These are phyloP conservation scores for Dryas iulia DNA, from an alignment of 1,140 invertebrate species.

Conservation along the genomic window DNA sequence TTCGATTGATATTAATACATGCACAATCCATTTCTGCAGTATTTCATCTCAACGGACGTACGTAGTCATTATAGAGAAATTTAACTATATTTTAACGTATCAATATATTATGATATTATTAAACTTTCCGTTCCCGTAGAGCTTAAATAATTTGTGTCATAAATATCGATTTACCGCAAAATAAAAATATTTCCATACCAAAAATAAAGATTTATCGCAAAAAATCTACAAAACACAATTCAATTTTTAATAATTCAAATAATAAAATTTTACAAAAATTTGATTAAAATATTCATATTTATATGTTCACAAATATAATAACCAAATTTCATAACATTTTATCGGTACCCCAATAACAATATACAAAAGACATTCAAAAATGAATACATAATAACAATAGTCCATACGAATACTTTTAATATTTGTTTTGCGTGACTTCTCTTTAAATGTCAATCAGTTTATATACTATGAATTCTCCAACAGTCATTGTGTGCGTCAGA, in stretches of 20 bases:
- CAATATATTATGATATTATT: not conserved
- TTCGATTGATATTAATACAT: conserved; percentile 36
- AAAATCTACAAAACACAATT: no score
- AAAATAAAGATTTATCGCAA: no score
- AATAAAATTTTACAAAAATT: no score
- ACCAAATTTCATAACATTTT: not conserved
- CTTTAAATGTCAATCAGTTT: conserved; percentile 45
- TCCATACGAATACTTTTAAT: conserved; percentile 36
- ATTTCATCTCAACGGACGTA: conserved; percentile 28
- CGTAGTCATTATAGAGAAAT: conserved; percentile 22
- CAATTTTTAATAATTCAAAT: no score
- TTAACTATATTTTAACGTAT: conserved; percentile 1
- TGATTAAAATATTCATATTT: no score
- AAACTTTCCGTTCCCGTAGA: not conserved
- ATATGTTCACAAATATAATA: no score
- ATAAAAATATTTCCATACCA: no score
- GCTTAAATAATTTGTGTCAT: no score
- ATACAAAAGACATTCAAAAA: not conserved
- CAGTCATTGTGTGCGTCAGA: conserved; percentile 9
- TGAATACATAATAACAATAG: not conserved
- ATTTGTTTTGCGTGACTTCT: conserved; percentile 54
- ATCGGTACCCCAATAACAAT: not conserved
- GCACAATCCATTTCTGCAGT: conserved; percentile 33
- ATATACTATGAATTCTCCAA: conserved; percentile 19
- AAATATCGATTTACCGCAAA: no score